Percentiles rank a stretch among this genome's conserved stretches.
Conservation (phyloP, 37 sponge, comb jelly and placozoan genomes). For the Amphimedon queenslandica region DNA sequence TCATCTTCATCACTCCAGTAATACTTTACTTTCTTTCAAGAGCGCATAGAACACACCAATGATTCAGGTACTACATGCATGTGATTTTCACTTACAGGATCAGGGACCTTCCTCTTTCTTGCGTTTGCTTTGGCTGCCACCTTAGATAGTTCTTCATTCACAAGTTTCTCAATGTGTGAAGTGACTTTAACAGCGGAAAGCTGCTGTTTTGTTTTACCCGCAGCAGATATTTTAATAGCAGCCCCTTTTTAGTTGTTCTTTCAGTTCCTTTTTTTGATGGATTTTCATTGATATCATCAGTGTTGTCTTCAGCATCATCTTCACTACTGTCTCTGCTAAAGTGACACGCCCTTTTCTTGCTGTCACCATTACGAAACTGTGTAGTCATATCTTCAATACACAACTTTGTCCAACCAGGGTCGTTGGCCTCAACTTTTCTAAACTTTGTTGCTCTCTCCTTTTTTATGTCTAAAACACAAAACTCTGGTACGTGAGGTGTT, state of each 20-base stretch:
- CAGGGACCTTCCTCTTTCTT: background rate
- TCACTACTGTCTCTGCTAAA: too few species aligned
- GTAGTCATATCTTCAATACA: background rate
- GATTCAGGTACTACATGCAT: too few species aligned
- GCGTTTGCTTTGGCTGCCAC: background rate
- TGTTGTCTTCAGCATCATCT: too few species aligned
- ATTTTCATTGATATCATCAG: too few species aligned
- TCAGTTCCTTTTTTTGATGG: background rate
- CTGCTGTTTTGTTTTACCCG: too few species aligned
- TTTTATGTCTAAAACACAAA: conserved; percentile 36
- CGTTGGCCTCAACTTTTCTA: background rate
- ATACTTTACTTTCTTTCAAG: background rate
- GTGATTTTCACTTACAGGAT: too few species aligned
- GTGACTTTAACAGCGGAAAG: too few species aligned
- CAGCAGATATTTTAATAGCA: background rate
- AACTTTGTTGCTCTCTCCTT: background rate
- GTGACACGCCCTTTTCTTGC: too few species aligned
- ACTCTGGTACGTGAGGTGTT: conserved; percentile 60
- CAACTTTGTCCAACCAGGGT: background rate
- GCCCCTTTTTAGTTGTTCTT: background rate
- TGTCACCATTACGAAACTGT: background rate
- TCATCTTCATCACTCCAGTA: background rate
- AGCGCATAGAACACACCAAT: too few species aligned
- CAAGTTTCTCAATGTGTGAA: too few species aligned
- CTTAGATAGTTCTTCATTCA: background rate